Percentiles rank a stretch among this genome's conserved stretches.
Evolutionary conservation across 1,140 invertebrate species (phyloP).

Genomic region (Pseudomyrmex gracilis): DNA sequence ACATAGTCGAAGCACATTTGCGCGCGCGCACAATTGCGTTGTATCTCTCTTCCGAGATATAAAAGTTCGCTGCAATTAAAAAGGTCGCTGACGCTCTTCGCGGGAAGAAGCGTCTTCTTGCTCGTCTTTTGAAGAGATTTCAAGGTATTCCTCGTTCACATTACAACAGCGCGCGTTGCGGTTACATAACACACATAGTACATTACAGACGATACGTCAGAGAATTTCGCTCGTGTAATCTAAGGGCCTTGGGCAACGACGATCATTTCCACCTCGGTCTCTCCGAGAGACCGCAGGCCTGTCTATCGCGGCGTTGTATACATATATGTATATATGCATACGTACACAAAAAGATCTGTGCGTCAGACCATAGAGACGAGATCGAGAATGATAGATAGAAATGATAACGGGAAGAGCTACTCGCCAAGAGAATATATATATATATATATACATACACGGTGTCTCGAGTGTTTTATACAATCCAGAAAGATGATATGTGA

Average conservation of each 20-base stretch:
- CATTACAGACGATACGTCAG: constrained; percentile 45
- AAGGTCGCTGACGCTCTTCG: constrained; percentile 9
- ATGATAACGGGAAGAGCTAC: not conserved
- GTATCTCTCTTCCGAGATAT: not conserved
- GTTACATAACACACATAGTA: constrained; percentile 42
- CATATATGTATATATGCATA: not conserved
- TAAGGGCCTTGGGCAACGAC: constrained; percentile 36
- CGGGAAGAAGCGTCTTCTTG: too few species aligned
- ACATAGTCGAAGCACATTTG: not conserved
- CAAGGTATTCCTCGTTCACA: constrained; percentile 22
- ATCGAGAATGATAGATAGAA: not conserved
- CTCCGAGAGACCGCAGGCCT: constrained; percentile 15
- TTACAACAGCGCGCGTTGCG: not conserved
- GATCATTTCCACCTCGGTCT: constrained; percentile 55
- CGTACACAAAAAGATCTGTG: constrained; percentile 6
- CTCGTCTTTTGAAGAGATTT: not conserved
- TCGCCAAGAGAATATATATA: not conserved
- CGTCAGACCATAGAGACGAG: not conserved
- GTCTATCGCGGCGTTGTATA: not conserved
- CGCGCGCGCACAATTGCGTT: not conserved
- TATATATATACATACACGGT: not conserved
- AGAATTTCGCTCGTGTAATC: constrained; percentile 55
- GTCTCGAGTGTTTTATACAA: not conserved
- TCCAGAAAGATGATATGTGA: not conserved
- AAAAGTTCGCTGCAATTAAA: not conserved